A percentile compares a stretch with the other conserved stretches of the same genome.
Evolutionary conservation across 1,140 invertebrate species (phyloP).

Genomic region (Zaprionus ghesquierei): DNA sequence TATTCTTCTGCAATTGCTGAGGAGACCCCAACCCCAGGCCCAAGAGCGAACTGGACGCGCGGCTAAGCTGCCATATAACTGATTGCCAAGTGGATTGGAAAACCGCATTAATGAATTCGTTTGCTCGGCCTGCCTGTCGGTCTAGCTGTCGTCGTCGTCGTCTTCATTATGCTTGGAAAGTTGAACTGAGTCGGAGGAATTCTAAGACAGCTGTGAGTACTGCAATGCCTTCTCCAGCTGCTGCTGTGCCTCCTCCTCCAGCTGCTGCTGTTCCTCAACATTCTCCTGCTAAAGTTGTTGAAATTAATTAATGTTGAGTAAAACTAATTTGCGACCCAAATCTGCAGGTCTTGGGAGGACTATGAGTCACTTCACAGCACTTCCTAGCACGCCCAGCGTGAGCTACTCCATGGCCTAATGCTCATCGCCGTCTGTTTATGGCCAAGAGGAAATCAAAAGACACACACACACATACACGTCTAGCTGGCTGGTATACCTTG

Average conservation of each 20-base stretch:
- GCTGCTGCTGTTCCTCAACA: not conserved
- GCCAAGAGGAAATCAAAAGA: constrained; percentile 61
- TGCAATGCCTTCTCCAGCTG: not conserved
- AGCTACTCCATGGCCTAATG: not conserved
- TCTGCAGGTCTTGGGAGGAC: constrained; percentile 7
- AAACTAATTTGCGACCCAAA: constrained; percentile 18
- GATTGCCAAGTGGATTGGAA: constrained; percentile 71
- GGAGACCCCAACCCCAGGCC: not conserved
- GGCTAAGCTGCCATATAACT: constrained; percentile 40
- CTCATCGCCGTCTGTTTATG: constrained; percentile 16
- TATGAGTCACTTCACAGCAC: constrained; percentile 51
- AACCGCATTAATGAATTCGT: constrained; percentile 57
- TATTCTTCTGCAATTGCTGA: not conserved
- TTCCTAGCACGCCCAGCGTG: constrained; percentile 15
- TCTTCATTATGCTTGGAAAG: constrained; percentile 64
- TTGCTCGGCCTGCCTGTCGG: constrained; percentile 42
- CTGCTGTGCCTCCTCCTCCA: not conserved
- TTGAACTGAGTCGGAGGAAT: constrained; percentile 35
- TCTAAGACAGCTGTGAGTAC: not conserved
- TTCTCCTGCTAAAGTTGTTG: not conserved
- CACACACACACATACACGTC: constrained; percentile 16
- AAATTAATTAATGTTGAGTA: not conserved
- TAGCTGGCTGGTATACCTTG: constrained; percentile 10
- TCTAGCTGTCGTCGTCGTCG: constrained; percentile 10
- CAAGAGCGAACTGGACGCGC: not conserved